These are phyloP conservation scores for Marasmarcha lunaedactyla DNA, from an alignment of 2,888 invertebrate species.

Conservation along the genomic window DNA sequence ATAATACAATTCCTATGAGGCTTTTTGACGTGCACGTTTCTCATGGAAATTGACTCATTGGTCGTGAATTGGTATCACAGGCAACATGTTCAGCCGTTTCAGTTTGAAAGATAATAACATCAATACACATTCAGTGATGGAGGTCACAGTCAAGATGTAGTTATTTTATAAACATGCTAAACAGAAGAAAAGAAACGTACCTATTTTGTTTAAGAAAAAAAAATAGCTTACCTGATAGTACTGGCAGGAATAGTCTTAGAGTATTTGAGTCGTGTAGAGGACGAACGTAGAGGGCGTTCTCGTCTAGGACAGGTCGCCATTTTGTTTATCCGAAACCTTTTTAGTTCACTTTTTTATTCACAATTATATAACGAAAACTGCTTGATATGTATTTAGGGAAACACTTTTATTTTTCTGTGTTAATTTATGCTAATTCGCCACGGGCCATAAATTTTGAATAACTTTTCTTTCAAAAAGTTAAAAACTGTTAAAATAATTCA, in stretches of 20 bases:
- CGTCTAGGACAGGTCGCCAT: constrained; percentile 55
- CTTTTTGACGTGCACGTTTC: too few relatives aligned
- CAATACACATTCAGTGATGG: too few relatives aligned
- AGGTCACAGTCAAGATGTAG: too few relatives aligned
- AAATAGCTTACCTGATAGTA: constrained; percentile 39
- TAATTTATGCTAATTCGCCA: not conserved
- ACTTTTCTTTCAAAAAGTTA: constrained; percentile 1
- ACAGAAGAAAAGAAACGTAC: too few relatives aligned
- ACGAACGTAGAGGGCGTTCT: constrained; percentile 40
- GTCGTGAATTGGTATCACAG: too few relatives aligned
- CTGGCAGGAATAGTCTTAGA: constrained; percentile 56
- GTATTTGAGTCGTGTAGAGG: constrained; percentile 49
- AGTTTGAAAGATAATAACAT: too few relatives aligned
- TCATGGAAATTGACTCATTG: too few relatives aligned
- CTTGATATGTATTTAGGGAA: constrained; percentile 3
- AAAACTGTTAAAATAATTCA: not conserved
- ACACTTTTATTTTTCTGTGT: not conserved
- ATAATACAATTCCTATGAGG: too few relatives aligned
- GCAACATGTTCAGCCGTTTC: too few relatives aligned
- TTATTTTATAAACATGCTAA: too few relatives aligned
- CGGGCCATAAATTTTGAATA: not conserved
- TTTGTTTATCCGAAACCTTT: constrained; percentile 15
- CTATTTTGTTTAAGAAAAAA: too few relatives aligned
- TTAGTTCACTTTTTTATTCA: constrained; percentile 6
- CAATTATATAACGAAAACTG: constrained; percentile 7